Evolutionary conservation across 1,140 invertebrate genomes (phyloP).

Genomic region (Acromyrmex heyeri): DNA sequence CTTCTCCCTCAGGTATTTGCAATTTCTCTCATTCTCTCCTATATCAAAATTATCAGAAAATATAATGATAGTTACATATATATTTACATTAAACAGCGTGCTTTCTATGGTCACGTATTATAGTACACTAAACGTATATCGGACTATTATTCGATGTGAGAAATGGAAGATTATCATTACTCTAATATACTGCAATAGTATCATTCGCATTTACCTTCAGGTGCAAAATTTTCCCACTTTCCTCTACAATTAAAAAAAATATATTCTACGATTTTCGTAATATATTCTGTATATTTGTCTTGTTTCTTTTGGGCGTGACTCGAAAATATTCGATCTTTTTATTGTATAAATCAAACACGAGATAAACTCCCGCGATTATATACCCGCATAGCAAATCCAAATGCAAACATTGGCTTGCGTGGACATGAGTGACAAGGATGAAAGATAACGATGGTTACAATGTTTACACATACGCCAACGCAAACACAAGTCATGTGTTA

Average conservation of each 20-base stretch:
- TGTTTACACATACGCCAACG: constrained; percentile 21
- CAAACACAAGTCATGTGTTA: constrained; percentile 31
- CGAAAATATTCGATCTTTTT: constrained; percentile 45
- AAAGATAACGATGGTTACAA: constrained; percentile 52
- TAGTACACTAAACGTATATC: too few species aligned
- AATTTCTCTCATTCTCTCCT: too few species aligned
- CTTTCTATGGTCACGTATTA: too few species aligned
- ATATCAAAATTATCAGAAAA: too few species aligned
- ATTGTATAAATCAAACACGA: constrained; percentile 15
- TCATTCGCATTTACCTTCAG: too few species aligned
- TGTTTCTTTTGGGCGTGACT: not conserved
- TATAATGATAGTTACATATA: too few species aligned
- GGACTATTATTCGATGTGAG: too few species aligned
- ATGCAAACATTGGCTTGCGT: constrained; percentile 40
- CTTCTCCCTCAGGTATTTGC: too few species aligned
- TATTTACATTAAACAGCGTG: too few species aligned
- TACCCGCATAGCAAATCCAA: constrained; percentile 41
- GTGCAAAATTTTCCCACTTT: too few species aligned
- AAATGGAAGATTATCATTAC: too few species aligned
- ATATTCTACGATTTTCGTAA: not conserved
- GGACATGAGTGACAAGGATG: constrained; percentile 46
- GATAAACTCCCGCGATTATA: constrained; percentile 39
- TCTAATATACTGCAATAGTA: too few species aligned
- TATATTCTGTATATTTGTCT: not conserved
- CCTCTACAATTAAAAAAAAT: not conserved